Conservation (phyloP, 2,113 vertebrate species). For the Sardina pilchardus region DNA sequence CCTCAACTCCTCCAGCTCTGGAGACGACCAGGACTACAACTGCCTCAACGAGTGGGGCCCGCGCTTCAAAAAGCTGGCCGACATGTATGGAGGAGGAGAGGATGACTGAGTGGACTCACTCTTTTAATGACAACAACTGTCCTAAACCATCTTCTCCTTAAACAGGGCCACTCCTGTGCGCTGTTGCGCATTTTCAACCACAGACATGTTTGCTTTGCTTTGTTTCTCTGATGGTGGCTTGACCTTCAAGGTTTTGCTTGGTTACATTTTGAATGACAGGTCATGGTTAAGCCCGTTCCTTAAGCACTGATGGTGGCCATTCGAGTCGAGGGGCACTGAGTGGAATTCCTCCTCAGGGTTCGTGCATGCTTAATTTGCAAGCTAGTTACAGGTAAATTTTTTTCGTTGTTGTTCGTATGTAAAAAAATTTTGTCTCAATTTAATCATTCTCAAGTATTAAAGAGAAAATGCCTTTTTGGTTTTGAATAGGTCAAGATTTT, state of each 20-base stretch:
- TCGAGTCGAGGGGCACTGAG: not conserved
- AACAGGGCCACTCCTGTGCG: not conserved
- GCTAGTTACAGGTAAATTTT: too few species aligned
- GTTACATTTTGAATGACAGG: not conserved
- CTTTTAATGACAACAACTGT: not conserved
- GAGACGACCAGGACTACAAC: constrained; percentile 87
- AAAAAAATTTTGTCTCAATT: too few species aligned
- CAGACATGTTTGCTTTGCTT: not conserved
- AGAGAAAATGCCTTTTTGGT: too few species aligned
- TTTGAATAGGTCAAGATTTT: too few species aligned
- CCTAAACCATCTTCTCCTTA: not conserved
- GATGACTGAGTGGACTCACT: constrained; percentile 52
- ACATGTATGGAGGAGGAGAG: constrained; percentile 92
- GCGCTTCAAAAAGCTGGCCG: constrained; percentile 90
- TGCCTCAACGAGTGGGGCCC: constrained; percentile 85
- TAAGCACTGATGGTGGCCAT: not conserved
- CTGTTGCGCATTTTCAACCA: not conserved
- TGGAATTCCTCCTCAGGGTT: too few species aligned
- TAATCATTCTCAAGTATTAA: too few species aligned
- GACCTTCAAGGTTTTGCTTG: not conserved
- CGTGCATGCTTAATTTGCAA: too few species aligned
- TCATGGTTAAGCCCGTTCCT: not conserved
- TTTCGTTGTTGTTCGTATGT: too few species aligned
- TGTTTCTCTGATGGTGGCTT: not conserved
- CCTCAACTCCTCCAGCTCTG: constrained; percentile 82